Conservation (phyloP, 1,140 invertebrate genomes). For the Zaprionus capensis region DNA sequence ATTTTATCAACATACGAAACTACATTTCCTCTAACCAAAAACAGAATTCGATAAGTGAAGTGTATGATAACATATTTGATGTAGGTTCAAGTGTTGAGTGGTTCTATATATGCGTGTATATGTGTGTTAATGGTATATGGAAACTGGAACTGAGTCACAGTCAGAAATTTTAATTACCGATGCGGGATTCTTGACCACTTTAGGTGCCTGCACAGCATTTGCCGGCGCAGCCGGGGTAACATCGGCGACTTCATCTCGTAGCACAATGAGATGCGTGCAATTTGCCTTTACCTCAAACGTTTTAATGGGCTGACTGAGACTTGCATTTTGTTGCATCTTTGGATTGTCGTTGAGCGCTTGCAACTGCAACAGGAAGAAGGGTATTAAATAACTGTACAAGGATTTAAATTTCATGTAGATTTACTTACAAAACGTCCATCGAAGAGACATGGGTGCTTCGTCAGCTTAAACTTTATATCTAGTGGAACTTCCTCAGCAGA, state of each 20-base stretch:
- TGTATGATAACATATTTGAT: constrained; percentile 3
- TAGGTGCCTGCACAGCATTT: constrained; percentile 28
- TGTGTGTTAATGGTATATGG: background rate
- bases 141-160: background rate
- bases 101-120: background rate
- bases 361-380: constrained; percentile 33
- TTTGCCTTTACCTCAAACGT: constrained; percentile 22
- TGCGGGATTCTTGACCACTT: constrained; percentile 63
- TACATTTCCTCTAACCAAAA: background rate
- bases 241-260: constrained; percentile 19
- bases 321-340: constrained; percentile 40
- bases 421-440: constrained; percentile 53
- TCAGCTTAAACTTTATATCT: constrained; percentile 60
- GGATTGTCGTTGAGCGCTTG: constrained; percentile 39
- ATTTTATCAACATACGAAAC: constrained; percentile 3
- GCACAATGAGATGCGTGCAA: constrained; percentile 56
- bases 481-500: constrained; percentile 47
- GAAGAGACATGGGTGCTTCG: constrained; percentile 64
- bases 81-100: background rate
- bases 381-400: background rate
- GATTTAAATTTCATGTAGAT: background rate
- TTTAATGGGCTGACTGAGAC: constrained; percentile 37
- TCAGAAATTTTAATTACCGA: constrained; percentile 53
- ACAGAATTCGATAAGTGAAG: background rate
- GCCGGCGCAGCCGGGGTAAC: background rate